These are phyloP conservation scores for Ophioderma brevispina DNA, from an alignment of 35 echinoderm and acorn worm genomes.

Conservation along the genomic window DNA sequence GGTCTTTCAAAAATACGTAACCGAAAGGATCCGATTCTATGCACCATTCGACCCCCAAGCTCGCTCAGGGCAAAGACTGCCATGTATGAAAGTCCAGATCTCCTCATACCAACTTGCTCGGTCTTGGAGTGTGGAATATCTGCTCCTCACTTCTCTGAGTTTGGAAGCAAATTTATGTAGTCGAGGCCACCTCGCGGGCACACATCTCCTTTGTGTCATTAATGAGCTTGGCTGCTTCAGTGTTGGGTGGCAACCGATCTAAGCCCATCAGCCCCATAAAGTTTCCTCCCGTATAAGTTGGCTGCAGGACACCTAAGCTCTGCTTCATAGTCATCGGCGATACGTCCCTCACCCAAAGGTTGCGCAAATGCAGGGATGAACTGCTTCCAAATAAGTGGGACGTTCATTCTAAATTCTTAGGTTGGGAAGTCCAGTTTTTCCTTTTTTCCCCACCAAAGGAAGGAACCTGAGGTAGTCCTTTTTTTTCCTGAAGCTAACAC, in stretches of 20 bases:
- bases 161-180: conserved; percentile 67
- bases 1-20: conserved; percentile 44
- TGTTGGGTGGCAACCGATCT: conserved; percentile 33
- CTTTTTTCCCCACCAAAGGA: no score
- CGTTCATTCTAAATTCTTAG: conserved; percentile 32
- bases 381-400: conserved; percentile 60
- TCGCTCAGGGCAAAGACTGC: conserved; percentile 35
- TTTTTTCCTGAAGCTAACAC: conserved; percentile 32
- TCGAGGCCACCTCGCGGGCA: conserved; percentile 27
- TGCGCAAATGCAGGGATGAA: conserved; percentile 69
- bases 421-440: conserved; percentile 13
- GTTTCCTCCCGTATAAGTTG: conserved; percentile 37
- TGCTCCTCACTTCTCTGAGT: conserved; percentile 23
- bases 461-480: no score
- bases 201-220: conserved; percentile 30
- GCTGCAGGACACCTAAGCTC: conserved; percentile 48
- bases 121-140: conserved; percentile 35
- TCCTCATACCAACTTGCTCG: conserved; percentile 34
- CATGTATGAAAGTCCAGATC: conserved; percentile 52
- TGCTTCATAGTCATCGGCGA: conserved; percentile 26
- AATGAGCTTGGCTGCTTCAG: conserved; percentile 51
- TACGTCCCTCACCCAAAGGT: conserved; percentile 63
- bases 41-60: conserved; percentile 51
- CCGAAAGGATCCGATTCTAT: conserved; percentile 50
- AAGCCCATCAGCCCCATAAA: conserved; percentile 86